phyloP scores from a whole-genome alignment of 2,888 invertebrate genomes.

The Aromia moschata region DNA sequence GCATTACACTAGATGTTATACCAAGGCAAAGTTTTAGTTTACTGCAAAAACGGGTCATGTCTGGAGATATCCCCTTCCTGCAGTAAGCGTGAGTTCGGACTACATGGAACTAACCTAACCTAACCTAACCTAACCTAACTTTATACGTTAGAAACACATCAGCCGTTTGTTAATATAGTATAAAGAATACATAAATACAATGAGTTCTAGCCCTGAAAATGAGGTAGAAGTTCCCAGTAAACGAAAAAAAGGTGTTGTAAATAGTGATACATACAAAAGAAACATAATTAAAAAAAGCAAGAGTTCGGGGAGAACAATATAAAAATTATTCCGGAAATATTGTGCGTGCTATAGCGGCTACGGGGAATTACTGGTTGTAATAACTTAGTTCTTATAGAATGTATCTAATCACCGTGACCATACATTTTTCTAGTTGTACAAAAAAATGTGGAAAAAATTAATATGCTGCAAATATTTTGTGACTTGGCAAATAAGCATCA shows the following conservation, averaged over 20 bases:
- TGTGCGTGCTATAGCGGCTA: not conserved
- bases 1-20: not conserved
- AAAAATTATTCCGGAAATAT: slow-evolving; percentile 8
- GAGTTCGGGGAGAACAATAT: slow-evolving; percentile 5
- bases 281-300: slow-evolving; percentile 6
- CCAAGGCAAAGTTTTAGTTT: not conserved
- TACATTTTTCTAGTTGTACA: not conserved
- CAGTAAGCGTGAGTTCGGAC: not conserved
- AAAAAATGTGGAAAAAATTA: slow-evolving; percentile 3
- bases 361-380: slow-evolving; percentile 1
- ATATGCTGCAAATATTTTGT: slow-evolving; percentile 4
- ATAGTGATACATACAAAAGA: slow-evolving; percentile 9
- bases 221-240: not conserved
- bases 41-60: not conserved
- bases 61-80: not conserved
- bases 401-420: not conserved
- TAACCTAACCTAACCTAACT: not conserved
- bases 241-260: not conserved
- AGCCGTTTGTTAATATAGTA: not conserved
- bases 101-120: not conserved
- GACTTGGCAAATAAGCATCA: slow-evolving; percentile 3
- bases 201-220: slow-evolving; percentile 3
- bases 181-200: too few relatives aligned
- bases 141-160: not conserved
- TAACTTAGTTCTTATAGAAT: not conserved